Evolutionary conservation across 2,888 invertebrate genomes (phyloP).

Genomic region (Thecophora atra): DNA sequence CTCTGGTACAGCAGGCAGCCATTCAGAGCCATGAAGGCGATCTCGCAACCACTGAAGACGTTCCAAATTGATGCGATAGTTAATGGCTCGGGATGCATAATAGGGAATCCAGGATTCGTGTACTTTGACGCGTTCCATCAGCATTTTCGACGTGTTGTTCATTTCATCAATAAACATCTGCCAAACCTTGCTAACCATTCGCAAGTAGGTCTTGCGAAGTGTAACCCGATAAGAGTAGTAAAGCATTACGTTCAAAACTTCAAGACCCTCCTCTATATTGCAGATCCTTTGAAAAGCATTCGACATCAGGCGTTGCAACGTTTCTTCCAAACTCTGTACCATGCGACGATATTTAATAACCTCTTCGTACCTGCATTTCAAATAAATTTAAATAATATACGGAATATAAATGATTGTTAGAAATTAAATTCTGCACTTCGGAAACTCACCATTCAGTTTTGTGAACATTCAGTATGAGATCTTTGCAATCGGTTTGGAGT

Average conservation of each 20-base stretch:
- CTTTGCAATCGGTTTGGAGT: conserved; percentile 70
- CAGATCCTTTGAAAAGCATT: conserved; percentile 81
- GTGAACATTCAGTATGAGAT: conserved; percentile 80
- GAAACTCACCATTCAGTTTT: conserved; percentile 79
- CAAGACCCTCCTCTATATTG: conserved; percentile 83
- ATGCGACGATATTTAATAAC: conserved; percentile 66
- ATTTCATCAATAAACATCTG: conserved; percentile 80
- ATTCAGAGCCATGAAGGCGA: conserved; percentile 77
- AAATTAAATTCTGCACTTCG: not conserved
- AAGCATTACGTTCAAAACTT: conserved; percentile 79
- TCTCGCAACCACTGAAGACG: conserved; percentile 71
- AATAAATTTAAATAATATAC: too few species aligned
- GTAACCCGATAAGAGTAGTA: conserved; percentile 81
- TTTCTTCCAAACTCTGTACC: conserved; percentile 73
- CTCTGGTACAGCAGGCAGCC: conserved; percentile 80
- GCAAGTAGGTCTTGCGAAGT: conserved; percentile 75
- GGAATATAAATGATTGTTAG: not conserved
- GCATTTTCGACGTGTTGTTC: conserved; percentile 76
- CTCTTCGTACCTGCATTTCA: conserved; percentile 50
- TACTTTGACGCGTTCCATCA: conserved; percentile 71
- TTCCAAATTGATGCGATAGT: conserved; percentile 75
- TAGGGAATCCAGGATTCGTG: conserved; percentile 76
- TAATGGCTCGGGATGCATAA: conserved; percentile 77
- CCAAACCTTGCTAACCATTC: conserved; percentile 76
- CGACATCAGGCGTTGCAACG: conserved; percentile 83